Evolutionary conservation across 2,888 invertebrate genomes (phyloP).

Genomic region (Tryphoninae sp.): DNA sequence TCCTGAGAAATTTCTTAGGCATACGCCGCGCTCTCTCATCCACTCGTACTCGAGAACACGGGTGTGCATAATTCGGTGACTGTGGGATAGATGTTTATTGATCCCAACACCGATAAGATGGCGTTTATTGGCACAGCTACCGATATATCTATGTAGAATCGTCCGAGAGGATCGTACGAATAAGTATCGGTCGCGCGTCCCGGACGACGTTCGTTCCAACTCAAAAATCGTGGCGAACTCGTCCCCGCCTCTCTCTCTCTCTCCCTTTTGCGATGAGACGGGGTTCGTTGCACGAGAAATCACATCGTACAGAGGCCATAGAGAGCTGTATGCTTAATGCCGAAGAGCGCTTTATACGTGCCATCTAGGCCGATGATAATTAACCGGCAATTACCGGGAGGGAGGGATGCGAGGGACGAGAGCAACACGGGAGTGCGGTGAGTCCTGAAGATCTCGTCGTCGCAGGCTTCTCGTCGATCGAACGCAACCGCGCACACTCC

Average conservation of each 20-base stretch:
- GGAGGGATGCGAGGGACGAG: slow-evolving; percentile 16
- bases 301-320: slow-evolving; percentile 49
- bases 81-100: slow-evolving; percentile 12
- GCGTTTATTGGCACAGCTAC: slow-evolving; percentile 27
- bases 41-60: neutral
- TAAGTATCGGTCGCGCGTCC: slow-evolving; percentile 38
- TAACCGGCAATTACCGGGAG: slow-evolving; percentile 66
- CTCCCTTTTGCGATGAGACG: slow-evolving; percentile 7
- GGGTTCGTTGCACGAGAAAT: slow-evolving; percentile 66
- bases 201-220: slow-evolving; percentile 52
- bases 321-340: slow-evolving; percentile 55
- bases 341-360: slow-evolving; percentile 58
- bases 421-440: slow-evolving; percentile 22
- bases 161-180: slow-evolving; percentile 2
- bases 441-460: slow-evolving; percentile 28
- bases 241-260: slow-evolving; percentile 43
- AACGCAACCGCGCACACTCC: neutral
- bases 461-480: slow-evolving; percentile 32
- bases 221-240: slow-evolving; percentile 51
- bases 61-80: slow-evolving; percentile 54
- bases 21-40: neutral
- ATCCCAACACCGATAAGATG: slow-evolving; percentile 38
- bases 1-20: slow-evolving; percentile 9
- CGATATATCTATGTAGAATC: neutral
- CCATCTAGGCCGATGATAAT: slow-evolving; percentile 67